Evolutionary conservation across 2,888 invertebrate species (phyloP).

Genomic region (Dexiosoma caninum): DNA sequence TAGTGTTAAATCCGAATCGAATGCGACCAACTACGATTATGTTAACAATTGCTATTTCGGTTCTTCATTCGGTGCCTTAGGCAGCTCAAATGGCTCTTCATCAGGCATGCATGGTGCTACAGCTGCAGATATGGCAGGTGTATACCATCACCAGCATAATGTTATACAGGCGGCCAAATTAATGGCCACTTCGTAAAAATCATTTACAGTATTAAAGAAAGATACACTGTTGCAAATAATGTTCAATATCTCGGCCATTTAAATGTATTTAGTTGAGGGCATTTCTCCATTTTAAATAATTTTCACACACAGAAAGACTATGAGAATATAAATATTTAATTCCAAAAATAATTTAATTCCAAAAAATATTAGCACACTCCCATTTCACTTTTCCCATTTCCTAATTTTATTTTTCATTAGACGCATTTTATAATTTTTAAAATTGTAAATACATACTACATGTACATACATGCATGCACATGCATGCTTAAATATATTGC

Average conservation of each 20-base stretch:
- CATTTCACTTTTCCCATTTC: too few relatives aligned
- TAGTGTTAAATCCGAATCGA: constrained; percentile 76
- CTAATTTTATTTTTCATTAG: not conserved
- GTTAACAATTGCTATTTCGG: constrained; percentile 78
- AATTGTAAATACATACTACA: too few relatives aligned
- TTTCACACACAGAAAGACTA: constrained; percentile 31
- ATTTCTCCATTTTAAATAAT: not conserved
- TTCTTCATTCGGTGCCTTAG: constrained; percentile 75
- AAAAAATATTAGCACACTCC: too few relatives aligned
- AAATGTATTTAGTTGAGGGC: not conserved
- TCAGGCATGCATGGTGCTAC: constrained; percentile 68
- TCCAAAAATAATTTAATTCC: too few relatives aligned
- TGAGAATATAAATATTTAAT: constrained; percentile 25
- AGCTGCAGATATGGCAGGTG: constrained; percentile 71
- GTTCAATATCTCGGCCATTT: constrained; percentile 21
- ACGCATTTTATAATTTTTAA: not conserved
- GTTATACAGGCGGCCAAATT: constrained; percentile 90
- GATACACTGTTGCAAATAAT: constrained; percentile 10
- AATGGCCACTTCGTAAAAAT: constrained; percentile 87
- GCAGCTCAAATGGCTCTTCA: constrained; percentile 70
- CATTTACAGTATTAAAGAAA: constrained; percentile 41
- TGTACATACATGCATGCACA: too few relatives aligned
- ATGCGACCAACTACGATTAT: constrained; percentile 77
- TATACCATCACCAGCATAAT: constrained; percentile 89
- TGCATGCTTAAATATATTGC: too few relatives aligned